phyloP scores from a whole-genome alignment of 2,888 invertebrate species.

The Scrobipalpa atriplicella region DNA sequence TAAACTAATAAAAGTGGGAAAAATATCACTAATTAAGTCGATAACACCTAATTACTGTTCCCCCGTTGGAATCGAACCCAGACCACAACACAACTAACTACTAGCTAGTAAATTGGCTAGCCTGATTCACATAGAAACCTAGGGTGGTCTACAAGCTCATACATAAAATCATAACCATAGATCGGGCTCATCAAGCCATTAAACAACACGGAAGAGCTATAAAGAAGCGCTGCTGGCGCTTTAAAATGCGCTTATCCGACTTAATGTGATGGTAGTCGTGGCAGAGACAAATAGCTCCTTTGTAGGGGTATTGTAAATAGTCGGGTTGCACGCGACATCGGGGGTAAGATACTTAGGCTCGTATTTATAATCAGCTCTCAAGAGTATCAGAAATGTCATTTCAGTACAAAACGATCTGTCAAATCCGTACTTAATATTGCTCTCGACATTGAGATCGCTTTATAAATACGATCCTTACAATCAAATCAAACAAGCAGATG shows the following conservation, averaged over 20 bases:
- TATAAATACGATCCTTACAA: too few species aligned
- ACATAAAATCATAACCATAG: slow-evolving; percentile 18
- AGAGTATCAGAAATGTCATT: too few species aligned
- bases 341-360: not conserved
- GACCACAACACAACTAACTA: too few species aligned
- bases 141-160: slow-evolving; percentile 25
- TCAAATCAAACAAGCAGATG: not conserved
- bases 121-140: not conserved
- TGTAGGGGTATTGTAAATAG: slow-evolving; percentile 27
- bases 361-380: too few species aligned
- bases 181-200: slow-evolving; percentile 10
- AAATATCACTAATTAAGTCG: too few species aligned
- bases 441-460: too few species aligned
- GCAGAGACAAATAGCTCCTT: slow-evolving; percentile 22
- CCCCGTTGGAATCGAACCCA: too few species aligned
- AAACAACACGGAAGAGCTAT: slow-evolving; percentile 19
- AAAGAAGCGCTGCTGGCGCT: slow-evolving; percentile 23
- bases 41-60: too few species aligned
- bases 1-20: too few species aligned
- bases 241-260: slow-evolving; percentile 28
- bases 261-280: slow-evolving; percentile 29
- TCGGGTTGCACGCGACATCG: slow-evolving; percentile 25
- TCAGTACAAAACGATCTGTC: too few species aligned
- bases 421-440: too few species aligned
- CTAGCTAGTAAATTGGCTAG: slow-evolving; percentile 11